phyloP scores from a whole-genome alignment of 2,888 invertebrate genomes.

The Tipula unca region DNA sequence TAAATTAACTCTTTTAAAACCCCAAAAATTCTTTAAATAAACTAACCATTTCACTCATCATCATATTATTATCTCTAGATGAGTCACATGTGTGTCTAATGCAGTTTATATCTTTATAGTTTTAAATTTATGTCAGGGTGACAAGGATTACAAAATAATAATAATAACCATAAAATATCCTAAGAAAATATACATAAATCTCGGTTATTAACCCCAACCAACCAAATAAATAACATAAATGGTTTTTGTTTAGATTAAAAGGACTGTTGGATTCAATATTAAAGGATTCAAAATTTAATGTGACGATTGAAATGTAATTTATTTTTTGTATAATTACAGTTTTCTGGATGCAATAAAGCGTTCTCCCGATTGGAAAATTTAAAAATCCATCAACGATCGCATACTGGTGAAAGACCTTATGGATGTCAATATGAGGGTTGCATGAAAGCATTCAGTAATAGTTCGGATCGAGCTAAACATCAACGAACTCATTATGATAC shows the following conservation, averaged over 20 bases:
- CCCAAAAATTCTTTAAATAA: not conserved
- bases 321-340: slow-evolving; percentile 56
- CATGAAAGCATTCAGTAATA: slow-evolving; percentile 95
- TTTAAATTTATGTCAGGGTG: slow-evolving; percentile 23
- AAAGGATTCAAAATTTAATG: not conserved
- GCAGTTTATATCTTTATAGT: not conserved
- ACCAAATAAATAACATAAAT: not conserved
- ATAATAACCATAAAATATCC: not conserved
- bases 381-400: slow-evolving; percentile 93
- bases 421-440: slow-evolving; percentile 89
- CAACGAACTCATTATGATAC: slow-evolving; percentile 97
- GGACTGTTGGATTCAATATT: not conserved
- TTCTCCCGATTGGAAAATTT: slow-evolving; percentile 95
- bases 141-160: slow-evolving; percentile 24
- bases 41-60: not conserved
- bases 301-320: not conserved
- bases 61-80: not conserved
- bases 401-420: slow-evolving; percentile 95
- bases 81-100: slow-evolving; percentile 22
- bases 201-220: not conserved
- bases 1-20: not conserved
- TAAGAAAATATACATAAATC: not conserved
- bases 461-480: slow-evolving; percentile 96
- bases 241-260: not conserved
- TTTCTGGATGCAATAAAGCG: slow-evolving; percentile 87